phyloP scores from a whole-genome alignment of 2,797 vertebrate species.

The Amphiprion clarkii region DNA sequence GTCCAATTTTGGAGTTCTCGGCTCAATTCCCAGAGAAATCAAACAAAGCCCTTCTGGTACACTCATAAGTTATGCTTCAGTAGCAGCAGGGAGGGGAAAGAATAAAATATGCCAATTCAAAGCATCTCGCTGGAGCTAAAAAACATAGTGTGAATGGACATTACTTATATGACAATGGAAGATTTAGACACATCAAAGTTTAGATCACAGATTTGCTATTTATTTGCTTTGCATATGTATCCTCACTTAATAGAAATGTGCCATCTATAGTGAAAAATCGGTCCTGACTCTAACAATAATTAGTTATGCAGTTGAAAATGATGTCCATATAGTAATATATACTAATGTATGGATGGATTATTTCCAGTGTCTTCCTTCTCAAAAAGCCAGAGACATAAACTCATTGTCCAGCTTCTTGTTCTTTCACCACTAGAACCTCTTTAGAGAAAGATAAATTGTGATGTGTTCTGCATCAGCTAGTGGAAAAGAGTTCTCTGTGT shows the following conservation, averaged over 20 bases:
- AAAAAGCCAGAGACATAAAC: neutral
- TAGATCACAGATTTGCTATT: slow-evolving; percentile 24
- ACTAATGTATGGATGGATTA: neutral
- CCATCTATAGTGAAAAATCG: neutral
- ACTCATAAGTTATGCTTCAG: slow-evolving; percentile 79
- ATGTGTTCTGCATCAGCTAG: slow-evolving; percentile 28
- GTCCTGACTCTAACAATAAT: neutral
- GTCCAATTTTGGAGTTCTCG: slow-evolving; percentile 80
- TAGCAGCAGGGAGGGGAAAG: slow-evolving; percentile 67
- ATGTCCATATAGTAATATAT: neutral
- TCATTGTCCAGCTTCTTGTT: slow-evolving; percentile 3
- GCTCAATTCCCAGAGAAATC: slow-evolving; percentile 82
- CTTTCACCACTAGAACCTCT: slow-evolving; percentile 22
- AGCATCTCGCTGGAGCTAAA: slow-evolving; percentile 61
- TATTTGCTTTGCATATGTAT: slow-evolving; percentile 17
- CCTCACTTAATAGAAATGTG: slow-evolving; percentile 4
- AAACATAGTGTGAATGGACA: slow-evolving; percentile 74
- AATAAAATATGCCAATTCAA: slow-evolving; percentile 77
- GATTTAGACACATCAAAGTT: slow-evolving; percentile 59
- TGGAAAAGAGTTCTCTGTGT: slow-evolving; percentile 18
- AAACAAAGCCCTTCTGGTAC: slow-evolving; percentile 82
- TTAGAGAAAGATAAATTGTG: slow-evolving; percentile 21
- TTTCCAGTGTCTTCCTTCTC: neutral
- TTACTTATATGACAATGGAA: slow-evolving; percentile 68
- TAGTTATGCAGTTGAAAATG: neutral